phyloP scores from a whole-genome alignment of 2,797 vertebrate genomes.

The Notoglanidium macrostoma region DNA sequence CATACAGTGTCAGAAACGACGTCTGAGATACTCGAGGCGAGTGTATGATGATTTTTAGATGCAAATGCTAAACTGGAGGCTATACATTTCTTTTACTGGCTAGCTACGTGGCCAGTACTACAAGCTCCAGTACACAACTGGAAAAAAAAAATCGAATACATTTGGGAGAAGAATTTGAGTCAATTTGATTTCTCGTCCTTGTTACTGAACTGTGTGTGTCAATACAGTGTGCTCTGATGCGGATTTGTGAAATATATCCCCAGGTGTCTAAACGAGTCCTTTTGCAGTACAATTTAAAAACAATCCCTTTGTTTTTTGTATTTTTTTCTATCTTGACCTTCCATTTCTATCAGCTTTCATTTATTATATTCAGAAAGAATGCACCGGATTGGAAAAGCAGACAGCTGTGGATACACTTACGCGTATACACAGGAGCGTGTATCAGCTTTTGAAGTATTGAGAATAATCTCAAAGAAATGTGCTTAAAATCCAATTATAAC shows the following conservation, averaged over 20 bases:
- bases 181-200: too few relatives aligned
- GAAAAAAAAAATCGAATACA: background rate
- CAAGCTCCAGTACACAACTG: background rate
- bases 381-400: background rate
- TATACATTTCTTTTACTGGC: background rate
- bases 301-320: background rate
- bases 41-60: background rate
- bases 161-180: background rate
- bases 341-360: background rate
- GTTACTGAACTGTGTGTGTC: background rate
- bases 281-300: background rate
- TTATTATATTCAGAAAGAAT: background rate
- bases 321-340: background rate
- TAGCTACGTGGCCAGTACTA: background rate
- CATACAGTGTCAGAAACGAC: background rate
- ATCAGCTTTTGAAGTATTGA: too few relatives aligned
- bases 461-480: slow-evolving; percentile 4
- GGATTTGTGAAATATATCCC: background rate
- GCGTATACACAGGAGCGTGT: too few relatives aligned
- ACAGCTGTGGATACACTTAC: background rate
- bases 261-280: background rate
- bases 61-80: background rate
- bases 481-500: slow-evolving; percentile 8
- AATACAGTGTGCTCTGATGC: background rate
- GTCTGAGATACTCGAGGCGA: background rate